Base-by-base conservation (phyloP, 1,140 invertebrate genomes). In the Temnothorax longispinosus region DNA sequence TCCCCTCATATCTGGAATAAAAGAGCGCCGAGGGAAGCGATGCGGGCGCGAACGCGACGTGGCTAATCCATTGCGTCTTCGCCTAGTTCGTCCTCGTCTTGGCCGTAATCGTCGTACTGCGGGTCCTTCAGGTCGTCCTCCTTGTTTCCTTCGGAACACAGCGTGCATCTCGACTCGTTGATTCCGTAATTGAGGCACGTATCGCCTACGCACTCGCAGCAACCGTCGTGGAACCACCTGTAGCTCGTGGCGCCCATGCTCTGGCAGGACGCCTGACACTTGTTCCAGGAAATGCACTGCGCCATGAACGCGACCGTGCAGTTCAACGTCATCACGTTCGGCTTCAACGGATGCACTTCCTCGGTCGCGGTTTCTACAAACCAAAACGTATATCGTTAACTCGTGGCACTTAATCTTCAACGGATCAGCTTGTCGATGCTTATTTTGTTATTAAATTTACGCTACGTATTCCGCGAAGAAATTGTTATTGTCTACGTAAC, bases 191-290 rank as follows among this genome's bases (percentile, higher is more conserved):
- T 98, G 56, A 98, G 96, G 94, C 98, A 99, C 64, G 97, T 97
- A 77, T 97, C 96, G 3, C 98, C 98, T 80, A 99, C 96, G 94
- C 99, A 99, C 94, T 99, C 98, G 94, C 99, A 99, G 92, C 99
- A 99, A 2, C 98, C 98, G 94, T 99, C 98, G 94, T 99, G 98
- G 95, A 99, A 99, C 98, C 98, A 99, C 93, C 98, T 96, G 94
- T 97, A 98, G 94, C 97, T 97, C 15, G 96, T 95, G 8, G 97
- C 97, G 38, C 97, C 97, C 96, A 97, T 97, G 0, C 98, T 98
- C 85, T 97, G 96, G 93, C 98, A 99, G 10, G 97, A 97, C 5
- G 95, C 96, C 91, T 97, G 97, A 93, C 98, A 99, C 93, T 99
- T 99, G 92, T 97, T 97, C 96, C 97, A 97, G 3, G 98, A 98